Percentiles rank a stretch among this genome's conserved stretches.
Evolutionary conservation across 2,888 invertebrate species (phyloP).

Genomic region (Hoplodrina ambigua): DNA sequence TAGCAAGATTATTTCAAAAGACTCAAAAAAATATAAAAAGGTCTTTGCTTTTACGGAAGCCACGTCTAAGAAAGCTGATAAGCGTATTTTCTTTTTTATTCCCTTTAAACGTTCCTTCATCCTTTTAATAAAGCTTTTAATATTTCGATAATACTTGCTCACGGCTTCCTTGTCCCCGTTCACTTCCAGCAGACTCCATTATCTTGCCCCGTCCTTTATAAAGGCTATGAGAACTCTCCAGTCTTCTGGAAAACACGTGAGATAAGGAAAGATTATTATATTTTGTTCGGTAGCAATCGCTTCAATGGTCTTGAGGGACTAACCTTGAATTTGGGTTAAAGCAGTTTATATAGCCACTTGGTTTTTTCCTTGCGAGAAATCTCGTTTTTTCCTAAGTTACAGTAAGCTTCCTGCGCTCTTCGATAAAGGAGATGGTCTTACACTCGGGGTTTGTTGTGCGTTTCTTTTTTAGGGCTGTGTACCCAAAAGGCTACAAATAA

Average conservation of each 20-base stretch:
- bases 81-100: too few species aligned
- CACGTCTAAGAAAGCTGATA: too few species aligned
- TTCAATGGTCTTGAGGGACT: conserved; percentile 19
- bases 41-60: too few species aligned
- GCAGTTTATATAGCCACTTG: conserved; percentile 23
- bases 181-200: conserved; percentile 2
- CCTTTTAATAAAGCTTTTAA: too few species aligned
- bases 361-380: conserved; percentile 32
- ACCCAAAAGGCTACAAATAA: not conserved
- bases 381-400: not conserved
- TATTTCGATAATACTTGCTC: not conserved
- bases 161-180: conserved; percentile 1
- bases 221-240: conserved; percentile 26
- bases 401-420: conserved; percentile 21
- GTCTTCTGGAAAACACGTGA: conserved; percentile 28
- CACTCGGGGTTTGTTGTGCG: not conserved
- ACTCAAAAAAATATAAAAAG: too few species aligned
- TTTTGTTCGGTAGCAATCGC: conserved; percentile 22
- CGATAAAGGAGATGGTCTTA: conserved; percentile 17
- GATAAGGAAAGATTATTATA: conserved; percentile 45
- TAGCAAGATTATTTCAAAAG: too few species aligned
- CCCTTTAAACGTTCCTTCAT: too few species aligned
- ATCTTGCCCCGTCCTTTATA: conserved; percentile 3
- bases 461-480: not conserved
- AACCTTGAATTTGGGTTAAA: conserved; percentile 29